Base-by-base conservation (phyloP, 2,888 invertebrate species). In the Neuroscelio doddi region DNA sequence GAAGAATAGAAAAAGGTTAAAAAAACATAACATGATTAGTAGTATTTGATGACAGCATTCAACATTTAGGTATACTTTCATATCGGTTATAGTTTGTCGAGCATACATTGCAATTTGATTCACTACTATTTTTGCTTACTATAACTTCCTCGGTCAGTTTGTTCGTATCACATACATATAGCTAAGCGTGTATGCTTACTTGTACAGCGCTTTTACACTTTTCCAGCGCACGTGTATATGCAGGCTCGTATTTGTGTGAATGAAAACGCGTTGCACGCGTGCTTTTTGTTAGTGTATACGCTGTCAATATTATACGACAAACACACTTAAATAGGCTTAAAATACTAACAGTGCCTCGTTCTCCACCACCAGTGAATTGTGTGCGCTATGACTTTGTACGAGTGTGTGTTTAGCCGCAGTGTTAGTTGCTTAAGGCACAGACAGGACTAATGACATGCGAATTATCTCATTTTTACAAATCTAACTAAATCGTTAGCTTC, bases 301-400 rank as follows among this genome's bases (percentile, higher is more conserved):
- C 80, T 82, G 83, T 83, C 83, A 83, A 83, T 83, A 83, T 83
- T 83, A 83, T 81, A 81, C 80, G 81, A 82, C 82, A 83, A 83
- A 83, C 82, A 83, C 81, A 83, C 83, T 83, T 83, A 83, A 82
- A 83, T 82, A 82, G 82, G 81, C 82, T 82, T 82, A 81, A 83
- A 83, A 83, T 83, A 81, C 81, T 80, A 79, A 80, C 81, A 79
- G 79, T 77, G 69, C 68, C 75, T 73, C 71, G 59, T 66, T 68
- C 74, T 57, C 52, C 53, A 59, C 69, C 65, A 66, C 64, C 69
- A 68, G 71, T 75, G 74, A 72, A 78, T 77, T 77, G 73, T 73
- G 72, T 70, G 70, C 68, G 69, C 73, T 71, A 69, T 72, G 74
- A 77, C 77, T 77, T 77, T 77, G 76, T 76, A 76, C 70, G 71